Conservation (phyloP, 2,888 invertebrate genomes). For the Dinocampus coccinellae region DNA sequence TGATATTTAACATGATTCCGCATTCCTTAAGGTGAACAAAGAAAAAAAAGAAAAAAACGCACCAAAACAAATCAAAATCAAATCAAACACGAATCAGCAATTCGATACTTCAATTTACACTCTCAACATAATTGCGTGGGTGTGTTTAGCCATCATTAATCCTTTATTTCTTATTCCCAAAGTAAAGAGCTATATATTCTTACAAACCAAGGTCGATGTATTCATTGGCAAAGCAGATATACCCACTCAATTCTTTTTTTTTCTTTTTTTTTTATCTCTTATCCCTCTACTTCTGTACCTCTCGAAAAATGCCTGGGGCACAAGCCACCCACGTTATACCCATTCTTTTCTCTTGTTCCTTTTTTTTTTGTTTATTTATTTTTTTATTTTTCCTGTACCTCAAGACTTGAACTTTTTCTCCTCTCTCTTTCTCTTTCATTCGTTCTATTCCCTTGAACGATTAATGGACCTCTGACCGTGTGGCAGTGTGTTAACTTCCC, state of each 20-base stretch:
- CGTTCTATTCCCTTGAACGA: constrained; percentile 5
- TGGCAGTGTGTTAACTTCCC: constrained; percentile 22
- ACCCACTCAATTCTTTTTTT: constrained; percentile 6
- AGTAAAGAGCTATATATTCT: not conserved
- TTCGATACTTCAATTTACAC: not conserved
- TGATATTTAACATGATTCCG: not conserved
- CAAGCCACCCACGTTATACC: constrained; percentile 23
- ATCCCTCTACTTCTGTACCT: not conserved
- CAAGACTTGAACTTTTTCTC: not conserved
- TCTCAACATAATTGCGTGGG: not conserved
- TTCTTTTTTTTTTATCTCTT: not conserved
- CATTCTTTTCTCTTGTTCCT: constrained; percentile 1
- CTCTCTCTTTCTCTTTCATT: constrained; percentile 8
- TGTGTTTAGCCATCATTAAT: not conserved
- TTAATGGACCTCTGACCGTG: constrained; percentile 27
- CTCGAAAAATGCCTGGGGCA: constrained; percentile 3
- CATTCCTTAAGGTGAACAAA: not conserved
- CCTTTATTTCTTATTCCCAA: not conserved
- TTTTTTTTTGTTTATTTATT: not conserved
- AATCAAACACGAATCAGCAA: not conserved
- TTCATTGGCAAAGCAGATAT: not conserved
- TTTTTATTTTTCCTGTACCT: not conserved
- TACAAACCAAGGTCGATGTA: constrained; percentile 3
- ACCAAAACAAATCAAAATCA: not conserved
- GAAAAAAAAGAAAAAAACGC: too few relatives aligned